Evolutionary conservation across 2,113 vertebrate species (phyloP).

Genomic region (Oreocharis arfaki): DNA sequence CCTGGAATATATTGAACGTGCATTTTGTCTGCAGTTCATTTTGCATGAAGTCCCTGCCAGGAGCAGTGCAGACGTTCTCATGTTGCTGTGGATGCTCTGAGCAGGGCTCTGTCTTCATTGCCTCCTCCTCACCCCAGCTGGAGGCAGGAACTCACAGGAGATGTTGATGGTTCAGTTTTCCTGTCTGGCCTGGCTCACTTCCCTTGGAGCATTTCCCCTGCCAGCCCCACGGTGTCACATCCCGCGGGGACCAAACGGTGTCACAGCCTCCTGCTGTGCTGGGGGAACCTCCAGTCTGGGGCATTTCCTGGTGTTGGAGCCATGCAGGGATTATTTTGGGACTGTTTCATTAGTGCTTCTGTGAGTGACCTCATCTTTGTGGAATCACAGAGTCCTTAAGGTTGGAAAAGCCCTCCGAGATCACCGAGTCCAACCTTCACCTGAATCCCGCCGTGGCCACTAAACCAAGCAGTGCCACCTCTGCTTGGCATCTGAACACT

Average conservation of each 20-base stretch:
- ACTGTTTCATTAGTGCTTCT: not conserved
- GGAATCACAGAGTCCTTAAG: not conserved
- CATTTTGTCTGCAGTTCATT: not conserved
- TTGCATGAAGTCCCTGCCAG: not conserved
- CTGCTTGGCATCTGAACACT: not conserved
- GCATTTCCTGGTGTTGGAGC: not conserved
- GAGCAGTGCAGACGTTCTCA: not conserved
- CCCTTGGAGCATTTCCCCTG: not conserved
- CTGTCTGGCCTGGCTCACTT: not conserved
- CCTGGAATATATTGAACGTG: not conserved
- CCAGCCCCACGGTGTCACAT: not conserved
- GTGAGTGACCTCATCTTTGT: not conserved
- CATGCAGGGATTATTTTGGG: not conserved
- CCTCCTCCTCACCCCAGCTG: not conserved
- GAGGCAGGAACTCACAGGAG: not conserved
- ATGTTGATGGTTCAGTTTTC: not conserved
- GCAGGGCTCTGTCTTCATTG: not conserved
- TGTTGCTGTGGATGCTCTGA: not conserved
- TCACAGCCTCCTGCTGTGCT: not conserved
- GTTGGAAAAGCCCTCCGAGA: not conserved
- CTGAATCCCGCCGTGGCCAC: not conserved
- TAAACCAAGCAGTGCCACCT: not conserved
- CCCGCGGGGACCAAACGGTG: rapidly evolving
- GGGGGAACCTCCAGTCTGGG: not conserved
- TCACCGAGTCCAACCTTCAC: not conserved